Percentiles rank a stretch among this genome's conserved stretches.
phyloP scores from a whole-genome alignment of 1,140 invertebrate genomes.

The Brachionus plicatilis region DNA sequence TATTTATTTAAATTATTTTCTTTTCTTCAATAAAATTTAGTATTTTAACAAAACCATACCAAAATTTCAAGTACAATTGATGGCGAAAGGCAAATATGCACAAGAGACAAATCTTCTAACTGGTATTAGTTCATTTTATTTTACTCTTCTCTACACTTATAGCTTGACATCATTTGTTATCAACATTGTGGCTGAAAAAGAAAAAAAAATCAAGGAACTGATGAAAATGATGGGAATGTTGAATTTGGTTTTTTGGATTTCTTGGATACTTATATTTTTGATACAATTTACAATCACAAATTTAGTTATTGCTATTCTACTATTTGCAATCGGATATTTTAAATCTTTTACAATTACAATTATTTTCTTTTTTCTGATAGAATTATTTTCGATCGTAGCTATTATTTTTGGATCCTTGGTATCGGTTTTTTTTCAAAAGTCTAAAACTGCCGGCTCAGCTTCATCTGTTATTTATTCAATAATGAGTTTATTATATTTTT shows the following conservation, averaged over 20 bases:
- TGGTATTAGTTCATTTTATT: slow-evolving; percentile 24
- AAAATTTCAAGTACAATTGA: background rate
- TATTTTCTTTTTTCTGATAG: background rate
- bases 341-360: slow-evolving; percentile 2
- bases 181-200: slow-evolving; percentile 77
- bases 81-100: background rate
- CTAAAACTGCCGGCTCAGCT: slow-evolving; percentile 36
- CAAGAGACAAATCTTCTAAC: background rate
- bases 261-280: slow-evolving; percentile 27
- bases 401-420: slow-evolving; percentile 10
- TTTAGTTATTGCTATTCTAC: slow-evolving; percentile 66
- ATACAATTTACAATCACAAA: slow-evolving; percentile 52
- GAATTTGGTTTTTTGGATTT: slow-evolving; percentile 72
- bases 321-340: background rate
- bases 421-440: slow-evolving; percentile 22
- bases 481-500: slow-evolving; percentile 13
- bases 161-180: slow-evolving; percentile 60
- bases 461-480: background rate
- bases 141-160: slow-evolving; percentile 6
- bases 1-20: no score
- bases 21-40: no score
- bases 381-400: background rate
- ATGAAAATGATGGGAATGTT: slow-evolving; percentile 80
- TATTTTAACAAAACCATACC: background rate
- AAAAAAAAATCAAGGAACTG: slow-evolving; percentile 76